Base-by-base conservation (phyloP, 2,888 invertebrate genomes). In the Hirtodrosophila cameraria region DNA sequence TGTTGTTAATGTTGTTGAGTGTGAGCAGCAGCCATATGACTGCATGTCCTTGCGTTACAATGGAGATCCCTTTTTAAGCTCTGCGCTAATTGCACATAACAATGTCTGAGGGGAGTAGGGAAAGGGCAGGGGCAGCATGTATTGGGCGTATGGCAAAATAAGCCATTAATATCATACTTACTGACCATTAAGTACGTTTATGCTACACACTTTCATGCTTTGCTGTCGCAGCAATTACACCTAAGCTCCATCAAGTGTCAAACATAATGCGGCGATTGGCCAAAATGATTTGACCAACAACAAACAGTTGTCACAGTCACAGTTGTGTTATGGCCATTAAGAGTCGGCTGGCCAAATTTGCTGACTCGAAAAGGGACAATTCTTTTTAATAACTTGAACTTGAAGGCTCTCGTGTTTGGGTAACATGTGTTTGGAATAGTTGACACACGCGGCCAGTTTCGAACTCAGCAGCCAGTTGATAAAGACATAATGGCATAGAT, bases 401-500 rank as follows among this genome's bases (percentile, higher is more conserved):
- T 43, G 42, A 20, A 45, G 16, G 36, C 54, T 42, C 54, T 42
- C 6, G 5, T 25, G 30, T 33, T 25, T 23, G 41, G 73, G 86
- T 54, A 76, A 69, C 87, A 87, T 79, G 76, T 88, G 87, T 60
- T 64, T 46, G 61, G 66, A 86, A 85, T 88, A 87, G 88, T 81
- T 75, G 72, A 66, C 77, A 66, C 77, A 79, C 79, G 60, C 36
- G 42, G n/a, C 45, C 39, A 38, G 27, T n/a, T n/a, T n/a, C n/a
- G n/a, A 28, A 18, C 50, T 30, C 35, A n/a, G 57, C 54, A 38
- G 39, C 63, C 75, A 86, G 87, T 82, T 86, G 85, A 82, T 86
- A 82, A 87, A 87, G 87, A 82, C 82, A 87, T 86, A 85, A 87
- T 78, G 73, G 64, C 75, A 64, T 71, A 65, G 85, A 84, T 77